Conservation (phyloP, 2,797 vertebrate species). For the Chromobotia macracanthus region DNA sequence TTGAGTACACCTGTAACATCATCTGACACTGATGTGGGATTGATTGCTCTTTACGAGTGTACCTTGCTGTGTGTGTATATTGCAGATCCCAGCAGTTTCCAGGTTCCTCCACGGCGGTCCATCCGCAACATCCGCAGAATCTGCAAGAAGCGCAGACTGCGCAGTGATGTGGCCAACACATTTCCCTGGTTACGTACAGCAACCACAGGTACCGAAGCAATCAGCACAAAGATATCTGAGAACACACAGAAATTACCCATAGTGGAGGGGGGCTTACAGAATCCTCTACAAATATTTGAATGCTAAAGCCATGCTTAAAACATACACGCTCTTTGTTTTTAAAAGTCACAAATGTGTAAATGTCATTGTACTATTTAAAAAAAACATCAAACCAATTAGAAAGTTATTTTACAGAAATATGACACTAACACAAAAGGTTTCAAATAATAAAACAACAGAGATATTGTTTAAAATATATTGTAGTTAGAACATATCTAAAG, state of each 20-base stretch:
- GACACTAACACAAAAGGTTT: too few relatives aligned
- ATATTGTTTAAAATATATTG: too few relatives aligned
- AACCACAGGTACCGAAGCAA: slow-evolving; percentile 95
- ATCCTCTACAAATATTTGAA: neutral
- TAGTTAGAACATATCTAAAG: too few relatives aligned
- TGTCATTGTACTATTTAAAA: too few relatives aligned
- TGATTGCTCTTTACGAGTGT: slow-evolving; percentile 21
- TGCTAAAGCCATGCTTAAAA: too few relatives aligned
- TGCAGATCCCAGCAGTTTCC: slow-evolving; percentile 95
- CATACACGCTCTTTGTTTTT: too few relatives aligned
- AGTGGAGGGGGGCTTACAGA: neutral
- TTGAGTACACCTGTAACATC: slow-evolving; percentile 19
- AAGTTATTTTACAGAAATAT: too few relatives aligned
- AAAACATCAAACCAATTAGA: too few relatives aligned
- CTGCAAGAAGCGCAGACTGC: slow-evolving; percentile 97
- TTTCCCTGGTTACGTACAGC: slow-evolving; percentile 94
- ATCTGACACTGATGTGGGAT: slow-evolving; percentile 21
- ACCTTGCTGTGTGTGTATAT: slow-evolving; percentile 94
- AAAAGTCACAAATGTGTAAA: too few relatives aligned
- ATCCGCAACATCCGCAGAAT: slow-evolving; percentile 97
- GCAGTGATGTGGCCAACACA: slow-evolving; percentile 93
- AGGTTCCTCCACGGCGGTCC: slow-evolving; percentile 95
- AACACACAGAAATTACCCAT: slow-evolving; percentile 14
- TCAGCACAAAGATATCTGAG: slow-evolving; percentile 96
- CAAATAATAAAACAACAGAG: too few relatives aligned